These are phyloP conservation scores for Calycopis cecrops DNA, from an alignment of 1,140 invertebrate genomes.

Conservation along the genomic window DNA sequence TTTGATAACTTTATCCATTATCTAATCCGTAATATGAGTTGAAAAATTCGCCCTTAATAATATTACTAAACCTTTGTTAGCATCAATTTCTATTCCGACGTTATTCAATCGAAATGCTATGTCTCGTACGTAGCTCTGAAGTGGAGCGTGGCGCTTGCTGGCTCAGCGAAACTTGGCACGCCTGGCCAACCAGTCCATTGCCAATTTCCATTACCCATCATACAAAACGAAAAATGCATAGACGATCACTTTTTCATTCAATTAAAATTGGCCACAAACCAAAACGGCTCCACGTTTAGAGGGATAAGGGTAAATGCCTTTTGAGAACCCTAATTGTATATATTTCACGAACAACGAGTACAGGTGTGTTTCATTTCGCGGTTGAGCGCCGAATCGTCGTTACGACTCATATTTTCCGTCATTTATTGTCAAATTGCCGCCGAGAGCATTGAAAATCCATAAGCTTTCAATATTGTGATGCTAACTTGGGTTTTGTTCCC, in stretches of 20 bases:
- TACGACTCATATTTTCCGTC: constrained; percentile 28
- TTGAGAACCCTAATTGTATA: constrained; percentile 34
- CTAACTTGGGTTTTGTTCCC: constrained; percentile 70
- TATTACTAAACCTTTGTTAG: constrained; percentile 22
- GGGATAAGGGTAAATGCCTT: constrained; percentile 36
- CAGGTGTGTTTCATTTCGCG: constrained; percentile 31
- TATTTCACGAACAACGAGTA: constrained; percentile 18
- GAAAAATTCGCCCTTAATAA: no score
- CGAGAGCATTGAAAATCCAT: constrained; percentile 70
- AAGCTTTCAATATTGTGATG: constrained; percentile 71
- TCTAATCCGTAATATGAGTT: no score
- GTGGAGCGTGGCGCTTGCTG: constrained; percentile 66
- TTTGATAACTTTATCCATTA: no score
- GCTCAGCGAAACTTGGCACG: constrained; percentile 72
- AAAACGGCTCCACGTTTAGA: constrained; percentile 56
- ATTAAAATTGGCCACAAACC: constrained; percentile 71
- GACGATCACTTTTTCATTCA: constrained; percentile 74
- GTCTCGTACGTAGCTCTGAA: constrained; percentile 57
- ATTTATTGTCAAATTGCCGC: constrained; percentile 53
- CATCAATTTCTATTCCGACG: constrained; percentile 55
- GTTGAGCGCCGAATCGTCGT: constrained; percentile 18
- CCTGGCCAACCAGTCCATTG: constrained; percentile 60
- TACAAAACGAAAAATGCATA: constrained; percentile 73
- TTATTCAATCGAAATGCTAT: constrained; percentile 71
- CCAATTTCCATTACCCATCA: constrained; percentile 75